A percentile compares a stretch with the other conserved stretches of the same genome.
These are phyloP conservation scores for Microctonus brassicae DNA, from an alignment of 2,888 invertebrate species.

Conservation along the genomic window DNA sequence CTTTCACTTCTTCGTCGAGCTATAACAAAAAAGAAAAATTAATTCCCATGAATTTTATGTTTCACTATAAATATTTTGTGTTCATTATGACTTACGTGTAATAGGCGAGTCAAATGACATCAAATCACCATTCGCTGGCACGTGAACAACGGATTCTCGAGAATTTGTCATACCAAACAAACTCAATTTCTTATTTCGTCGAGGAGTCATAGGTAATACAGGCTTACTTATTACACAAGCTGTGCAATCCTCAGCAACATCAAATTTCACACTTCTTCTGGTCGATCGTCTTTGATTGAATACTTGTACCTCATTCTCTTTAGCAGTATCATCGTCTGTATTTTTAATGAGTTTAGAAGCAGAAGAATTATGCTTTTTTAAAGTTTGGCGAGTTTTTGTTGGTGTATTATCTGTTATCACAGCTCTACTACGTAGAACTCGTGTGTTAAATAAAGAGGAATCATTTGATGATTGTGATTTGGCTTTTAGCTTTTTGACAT, in stretches of 20 bases:
- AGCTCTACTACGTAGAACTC: conserved; percentile 47
- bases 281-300: conserved; percentile 37
- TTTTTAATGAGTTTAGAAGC: not conserved
- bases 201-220: conserved; percentile 47
- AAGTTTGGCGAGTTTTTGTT: conserved; percentile 24
- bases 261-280: conserved; percentile 50
- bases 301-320: conserved; percentile 34
- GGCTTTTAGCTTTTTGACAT: no score
- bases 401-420: conserved; percentile 32
- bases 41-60: not conserved
- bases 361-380: conserved; percentile 30
- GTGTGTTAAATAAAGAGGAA: not conserved
- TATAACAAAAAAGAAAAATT: conserved; percentile 42
- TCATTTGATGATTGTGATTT: conserved; percentile 33
- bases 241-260: conserved; percentile 47
- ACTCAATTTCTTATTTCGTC: conserved; percentile 40
- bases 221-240: conserved; percentile 41
- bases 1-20: conserved; percentile 39
- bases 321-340: conserved; percentile 5
- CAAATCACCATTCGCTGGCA: conserved; percentile 30
- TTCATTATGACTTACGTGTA: conserved; percentile 39
- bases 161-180: conserved; percentile 27
- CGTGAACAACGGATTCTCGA: conserved; percentile 5
- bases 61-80: not conserved
- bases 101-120: conserved; percentile 42